These are phyloP conservation scores for Lasioglossum marginatum DNA, from an alignment of 2,888 invertebrate species.

Conservation along the genomic window DNA sequence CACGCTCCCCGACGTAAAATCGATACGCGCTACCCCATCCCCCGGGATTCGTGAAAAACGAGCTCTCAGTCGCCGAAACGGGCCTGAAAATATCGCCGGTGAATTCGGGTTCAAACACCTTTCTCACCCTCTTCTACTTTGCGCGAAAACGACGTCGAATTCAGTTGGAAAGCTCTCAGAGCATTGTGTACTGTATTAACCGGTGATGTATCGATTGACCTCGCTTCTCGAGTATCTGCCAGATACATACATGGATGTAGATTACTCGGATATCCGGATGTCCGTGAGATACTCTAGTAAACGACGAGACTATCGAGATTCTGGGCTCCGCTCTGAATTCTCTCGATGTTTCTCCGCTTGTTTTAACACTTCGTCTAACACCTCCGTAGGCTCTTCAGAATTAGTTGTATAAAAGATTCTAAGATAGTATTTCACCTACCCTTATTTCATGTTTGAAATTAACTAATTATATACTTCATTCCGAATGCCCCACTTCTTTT, in stretches of 20 bases:
- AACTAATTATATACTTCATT: background rate
- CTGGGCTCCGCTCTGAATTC: background rate
- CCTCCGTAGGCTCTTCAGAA: background rate
- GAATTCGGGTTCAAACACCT: conserved; percentile 8
- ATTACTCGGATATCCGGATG: background rate
- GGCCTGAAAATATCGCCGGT: background rate
- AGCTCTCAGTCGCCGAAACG: background rate
- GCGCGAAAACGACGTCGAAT: background rate
- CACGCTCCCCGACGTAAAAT: conserved; percentile 49
- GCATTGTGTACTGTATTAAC: background rate
- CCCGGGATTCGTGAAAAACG: conserved; percentile 4
- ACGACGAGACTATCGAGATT: background rate
- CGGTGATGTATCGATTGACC: background rate
- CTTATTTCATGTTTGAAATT: background rate
- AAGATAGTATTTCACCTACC: background rate
- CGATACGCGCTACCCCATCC: conserved; percentile 44
- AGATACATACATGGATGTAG: background rate
- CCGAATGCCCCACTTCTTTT: background rate
- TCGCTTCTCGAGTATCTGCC: background rate
- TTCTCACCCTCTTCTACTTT: background rate
- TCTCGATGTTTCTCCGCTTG: background rate
- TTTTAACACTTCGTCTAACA: background rate
- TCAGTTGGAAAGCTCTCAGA: background rate
- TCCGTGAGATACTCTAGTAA: background rate
- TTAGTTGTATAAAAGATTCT: background rate